Evolutionary conservation across 2,797 vertebrate species (phyloP).

Genomic region (Rhabdomys pumilio): DNA sequence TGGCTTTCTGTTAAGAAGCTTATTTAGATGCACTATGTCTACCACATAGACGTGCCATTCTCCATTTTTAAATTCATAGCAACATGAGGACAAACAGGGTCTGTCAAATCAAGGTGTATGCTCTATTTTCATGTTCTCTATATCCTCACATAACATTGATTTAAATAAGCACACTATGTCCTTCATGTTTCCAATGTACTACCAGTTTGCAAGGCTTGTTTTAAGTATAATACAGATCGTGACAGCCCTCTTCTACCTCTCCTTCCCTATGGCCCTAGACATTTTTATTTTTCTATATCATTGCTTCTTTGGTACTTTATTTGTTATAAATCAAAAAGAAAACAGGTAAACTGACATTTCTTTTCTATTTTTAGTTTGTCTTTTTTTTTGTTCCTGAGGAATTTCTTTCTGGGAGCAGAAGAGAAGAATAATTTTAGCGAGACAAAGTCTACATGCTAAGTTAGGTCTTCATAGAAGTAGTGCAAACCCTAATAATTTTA

Average conservation of each 20-base stretch:
- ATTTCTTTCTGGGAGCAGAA: background rate
- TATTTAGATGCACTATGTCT: background rate
- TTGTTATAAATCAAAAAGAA: slow-evolving; percentile 16
- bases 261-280: background rate
- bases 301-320: background rate
- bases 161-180: background rate
- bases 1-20: slow-evolving; percentile 11
- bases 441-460: background rate
- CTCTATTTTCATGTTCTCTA: background rate
- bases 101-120: background rate
- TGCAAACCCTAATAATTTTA: background rate
- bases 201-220: background rate
- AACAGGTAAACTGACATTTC: background rate
- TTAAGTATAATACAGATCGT: background rate
- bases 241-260: background rate
- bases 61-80: background rate
- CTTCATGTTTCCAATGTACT: background rate
- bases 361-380: background rate
- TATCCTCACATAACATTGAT: background rate
- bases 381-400: background rate
- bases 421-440: background rate
- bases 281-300: background rate
- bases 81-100: background rate
- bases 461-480: background rate
- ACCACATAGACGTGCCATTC: background rate